phyloP scores from a whole-genome alignment of 2,113 vertebrate genomes.

The Hypanus sabinus region DNA sequence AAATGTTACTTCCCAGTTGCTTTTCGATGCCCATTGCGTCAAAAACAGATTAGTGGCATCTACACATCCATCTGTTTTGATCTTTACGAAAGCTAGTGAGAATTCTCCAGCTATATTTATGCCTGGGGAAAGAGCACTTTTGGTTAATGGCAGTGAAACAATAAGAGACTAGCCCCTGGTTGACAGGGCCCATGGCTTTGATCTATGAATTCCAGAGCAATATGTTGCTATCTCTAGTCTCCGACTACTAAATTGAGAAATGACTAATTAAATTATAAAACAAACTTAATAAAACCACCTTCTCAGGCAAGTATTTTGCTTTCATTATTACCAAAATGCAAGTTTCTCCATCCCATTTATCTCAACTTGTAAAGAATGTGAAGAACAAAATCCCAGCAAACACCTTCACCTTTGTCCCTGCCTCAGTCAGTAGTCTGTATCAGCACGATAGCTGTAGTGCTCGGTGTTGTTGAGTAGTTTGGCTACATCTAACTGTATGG shows the following conservation, averaged over 20 bases:
- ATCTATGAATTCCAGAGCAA: no score
- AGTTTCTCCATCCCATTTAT: background rate
- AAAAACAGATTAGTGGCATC: background rate
- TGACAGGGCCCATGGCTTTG: no score
- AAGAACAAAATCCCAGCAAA: background rate
- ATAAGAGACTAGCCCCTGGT: background rate
- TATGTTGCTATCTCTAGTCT: no score
- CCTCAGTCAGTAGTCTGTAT: background rate
- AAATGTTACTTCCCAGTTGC: background rate
- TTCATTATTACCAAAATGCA: background rate
- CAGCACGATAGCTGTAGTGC: background rate
- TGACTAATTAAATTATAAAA: background rate
- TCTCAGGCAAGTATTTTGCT: background rate
- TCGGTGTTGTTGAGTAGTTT: background rate
- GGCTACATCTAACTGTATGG: background rate
- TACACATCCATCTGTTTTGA: background rate
- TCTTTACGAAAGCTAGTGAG: background rate
- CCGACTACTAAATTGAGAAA: background rate
- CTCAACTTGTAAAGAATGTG: background rate
- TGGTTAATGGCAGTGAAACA: background rate
- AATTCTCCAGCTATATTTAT: background rate
- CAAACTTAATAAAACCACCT: background rate
- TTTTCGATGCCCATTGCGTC: background rate
- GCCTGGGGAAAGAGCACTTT: background rate
- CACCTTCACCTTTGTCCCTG: background rate